Evolutionary conservation across 2,888 invertebrate species (phyloP).

Genomic region (Microchrysa polita): DNA sequence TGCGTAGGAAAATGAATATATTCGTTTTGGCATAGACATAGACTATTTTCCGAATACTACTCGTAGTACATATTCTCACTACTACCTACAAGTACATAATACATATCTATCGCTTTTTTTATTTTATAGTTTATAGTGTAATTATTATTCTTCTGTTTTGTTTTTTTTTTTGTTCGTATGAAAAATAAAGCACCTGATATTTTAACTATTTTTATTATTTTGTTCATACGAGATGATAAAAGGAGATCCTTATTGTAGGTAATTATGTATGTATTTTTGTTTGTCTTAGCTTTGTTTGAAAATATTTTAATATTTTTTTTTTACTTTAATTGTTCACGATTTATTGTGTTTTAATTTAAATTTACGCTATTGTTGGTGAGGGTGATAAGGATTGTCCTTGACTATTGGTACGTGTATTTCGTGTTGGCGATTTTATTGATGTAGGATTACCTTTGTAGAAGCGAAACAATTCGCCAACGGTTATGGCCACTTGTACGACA

Average conservation of each 20-base stretch:
- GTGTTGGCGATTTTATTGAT: slow-evolving; percentile 47
- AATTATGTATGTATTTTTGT: neutral
- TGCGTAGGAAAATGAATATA: neutral
- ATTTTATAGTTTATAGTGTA: too few species aligned
- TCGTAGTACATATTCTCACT: too few species aligned
- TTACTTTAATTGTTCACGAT: neutral
- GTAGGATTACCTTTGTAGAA: slow-evolving; percentile 66
- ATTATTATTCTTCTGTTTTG: too few species aligned
- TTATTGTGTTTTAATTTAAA: neutral
- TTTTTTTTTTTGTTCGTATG: slow-evolving; percentile 10
- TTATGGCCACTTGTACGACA: slow-evolving; percentile 86
- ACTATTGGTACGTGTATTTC: slow-evolving; percentile 25
- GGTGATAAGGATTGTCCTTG: slow-evolving; percentile 37
- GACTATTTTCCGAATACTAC: slow-evolving; percentile 9
- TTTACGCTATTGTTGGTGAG: slow-evolving; percentile 39
- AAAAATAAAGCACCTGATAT: slow-evolving; percentile 42
- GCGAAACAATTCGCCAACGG: slow-evolving; percentile 83
- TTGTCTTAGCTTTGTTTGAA: neutral
- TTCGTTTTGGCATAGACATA: slow-evolving; percentile 33
- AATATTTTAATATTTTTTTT: too few species aligned
- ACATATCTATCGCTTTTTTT: too few species aligned
- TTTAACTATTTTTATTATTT: slow-evolving; percentile 17
- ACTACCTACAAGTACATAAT: too few species aligned
- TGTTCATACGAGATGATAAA: slow-evolving; percentile 33
- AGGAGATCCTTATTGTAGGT: slow-evolving; percentile 25